A percentile compares a stretch with the other conserved stretches of the same genome.
Evolutionary conservation across 2,797 vertebrate species (phyloP).

Genomic region (Lophura swinhoii): DNA sequence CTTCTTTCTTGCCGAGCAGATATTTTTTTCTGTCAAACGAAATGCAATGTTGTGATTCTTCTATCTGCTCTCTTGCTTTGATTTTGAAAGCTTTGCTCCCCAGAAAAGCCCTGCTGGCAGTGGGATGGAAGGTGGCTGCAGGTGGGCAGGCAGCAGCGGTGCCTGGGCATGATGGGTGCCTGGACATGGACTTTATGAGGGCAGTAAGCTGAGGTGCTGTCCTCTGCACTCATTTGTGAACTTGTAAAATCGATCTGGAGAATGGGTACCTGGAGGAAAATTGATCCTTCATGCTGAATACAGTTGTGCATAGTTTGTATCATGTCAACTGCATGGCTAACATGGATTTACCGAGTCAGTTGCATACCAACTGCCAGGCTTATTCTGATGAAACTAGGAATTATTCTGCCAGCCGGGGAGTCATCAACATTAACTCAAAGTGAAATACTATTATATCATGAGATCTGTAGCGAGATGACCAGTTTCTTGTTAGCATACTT

Average conservation of each 20-base stretch:
- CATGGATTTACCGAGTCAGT: background rate
- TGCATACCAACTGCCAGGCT: background rate
- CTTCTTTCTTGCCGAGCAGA: background rate
- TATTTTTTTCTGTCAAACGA: background rate
- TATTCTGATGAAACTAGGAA: background rate
- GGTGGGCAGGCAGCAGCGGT: background rate
- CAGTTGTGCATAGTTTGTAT: background rate
- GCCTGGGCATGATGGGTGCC: fast-evolving
- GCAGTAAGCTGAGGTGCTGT: background rate
- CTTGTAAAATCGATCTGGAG: background rate
- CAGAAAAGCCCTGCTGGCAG: background rate
- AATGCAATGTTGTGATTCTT: background rate
- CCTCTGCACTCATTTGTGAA: background rate
- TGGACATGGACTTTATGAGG: background rate
- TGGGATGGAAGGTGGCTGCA: background rate
- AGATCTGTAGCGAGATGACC: background rate
- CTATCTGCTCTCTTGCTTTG: background rate
- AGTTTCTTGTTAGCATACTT: background rate
- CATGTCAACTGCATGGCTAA: background rate
- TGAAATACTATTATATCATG: background rate
- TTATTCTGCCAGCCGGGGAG: background rate
- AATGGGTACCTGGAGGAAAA: background rate
- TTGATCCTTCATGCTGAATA: background rate
- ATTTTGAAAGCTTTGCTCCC: background rate
- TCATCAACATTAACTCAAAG: background rate